Evolutionary conservation across 2,888 invertebrate genomes (phyloP).

Genomic region (Phymatocera aterrima): DNA sequence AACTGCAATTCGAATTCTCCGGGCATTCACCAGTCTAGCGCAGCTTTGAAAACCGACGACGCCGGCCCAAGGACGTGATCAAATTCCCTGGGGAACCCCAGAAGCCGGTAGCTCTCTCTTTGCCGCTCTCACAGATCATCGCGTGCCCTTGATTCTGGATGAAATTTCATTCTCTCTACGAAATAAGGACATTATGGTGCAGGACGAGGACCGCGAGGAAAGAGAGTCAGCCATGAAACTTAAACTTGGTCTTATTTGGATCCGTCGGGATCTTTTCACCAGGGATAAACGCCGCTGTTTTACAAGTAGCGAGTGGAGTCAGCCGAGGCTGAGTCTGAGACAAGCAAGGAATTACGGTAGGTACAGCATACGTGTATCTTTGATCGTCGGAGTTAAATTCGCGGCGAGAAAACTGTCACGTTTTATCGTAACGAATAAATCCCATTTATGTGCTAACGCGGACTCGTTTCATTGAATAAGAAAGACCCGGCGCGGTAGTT

Average conservation of each 20-base stretch:
- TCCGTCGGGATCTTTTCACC: slow-evolving; percentile 21
- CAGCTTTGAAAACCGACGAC: slow-evolving; percentile 38
- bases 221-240: not conserved
- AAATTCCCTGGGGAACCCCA: slow-evolving; percentile 40
- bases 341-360: slow-evolving; percentile 36
- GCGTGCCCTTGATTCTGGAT: slow-evolving; percentile 25
- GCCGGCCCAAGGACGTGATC: slow-evolving; percentile 44
- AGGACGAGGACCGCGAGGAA: not conserved
- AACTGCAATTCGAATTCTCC: slow-evolving; percentile 48
- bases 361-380: slow-evolving; percentile 25
- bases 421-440: slow-evolving; percentile 45
- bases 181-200: not conserved
- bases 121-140: not conserved
- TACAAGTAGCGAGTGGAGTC: slow-evolving; percentile 24
- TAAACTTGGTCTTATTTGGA: slow-evolving; percentile 29
- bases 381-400: slow-evolving; percentile 41
- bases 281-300: slow-evolving; percentile 33
- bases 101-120: slow-evolving; percentile 15
- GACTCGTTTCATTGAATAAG: slow-evolving; percentile 39
- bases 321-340: slow-evolving; percentile 21
- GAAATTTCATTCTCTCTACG: slow-evolving; percentile 13
- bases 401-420: slow-evolving; percentile 44
- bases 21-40: slow-evolving; percentile 24
- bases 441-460: slow-evolving; percentile 44
- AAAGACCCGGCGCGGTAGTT: slow-evolving; percentile 16